Evolutionary conservation across 2,797 vertebrate genomes (phyloP).

Genomic region (Pangasius sanitwongsei): DNA sequence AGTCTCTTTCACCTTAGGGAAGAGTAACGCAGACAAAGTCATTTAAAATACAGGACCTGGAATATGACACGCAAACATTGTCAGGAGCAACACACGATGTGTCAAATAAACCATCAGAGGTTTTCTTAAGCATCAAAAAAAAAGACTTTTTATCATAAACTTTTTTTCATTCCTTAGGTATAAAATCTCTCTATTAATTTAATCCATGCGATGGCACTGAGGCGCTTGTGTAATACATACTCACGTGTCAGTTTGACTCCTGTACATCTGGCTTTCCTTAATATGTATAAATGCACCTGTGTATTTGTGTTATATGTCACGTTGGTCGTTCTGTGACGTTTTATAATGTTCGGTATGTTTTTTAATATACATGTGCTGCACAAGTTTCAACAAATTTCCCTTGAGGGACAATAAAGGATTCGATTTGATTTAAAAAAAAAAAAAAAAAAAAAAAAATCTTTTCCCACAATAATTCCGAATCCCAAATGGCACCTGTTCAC

Average conservation of each 20-base stretch:
- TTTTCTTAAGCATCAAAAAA: background rate
- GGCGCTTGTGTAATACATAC: background rate
- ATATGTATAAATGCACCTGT: background rate
- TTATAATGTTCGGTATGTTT: background rate
- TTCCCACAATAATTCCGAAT: background rate
- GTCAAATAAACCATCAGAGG: background rate
- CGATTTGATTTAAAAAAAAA: too few relatives aligned
- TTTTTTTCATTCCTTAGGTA: background rate
- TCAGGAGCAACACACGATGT: background rate
- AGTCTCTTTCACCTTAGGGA: conserved; percentile 57
- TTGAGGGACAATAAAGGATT: background rate
- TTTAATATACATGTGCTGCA: background rate
- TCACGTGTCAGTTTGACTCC: background rate
- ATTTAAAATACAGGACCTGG: background rate
- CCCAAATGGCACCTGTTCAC: background rate
- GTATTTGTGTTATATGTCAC: background rate
- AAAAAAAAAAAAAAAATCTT: too few relatives aligned
- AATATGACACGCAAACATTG: background rate
- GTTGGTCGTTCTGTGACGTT: background rate
- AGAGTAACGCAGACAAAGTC: conserved; percentile 20
- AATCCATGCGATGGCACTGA: background rate
- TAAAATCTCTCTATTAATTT: background rate
- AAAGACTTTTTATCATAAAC: background rate
- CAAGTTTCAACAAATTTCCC: background rate
- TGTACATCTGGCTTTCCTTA: background rate